Conservation (phyloP, 2,888 invertebrate species). For the Sussaba pulchella region DNA sequence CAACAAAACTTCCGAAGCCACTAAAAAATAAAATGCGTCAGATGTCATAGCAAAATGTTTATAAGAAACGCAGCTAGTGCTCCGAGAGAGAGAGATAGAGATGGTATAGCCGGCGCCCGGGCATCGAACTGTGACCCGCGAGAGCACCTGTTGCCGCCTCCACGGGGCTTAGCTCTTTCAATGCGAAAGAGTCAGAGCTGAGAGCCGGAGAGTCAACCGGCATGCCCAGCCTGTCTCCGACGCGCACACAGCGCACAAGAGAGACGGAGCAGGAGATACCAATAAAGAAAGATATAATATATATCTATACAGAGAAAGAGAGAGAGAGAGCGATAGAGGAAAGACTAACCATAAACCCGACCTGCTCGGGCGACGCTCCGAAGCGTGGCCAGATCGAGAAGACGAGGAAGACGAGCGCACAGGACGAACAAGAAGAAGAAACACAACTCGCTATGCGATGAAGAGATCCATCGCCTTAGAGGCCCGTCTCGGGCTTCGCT, state of each 20-base stretch:
- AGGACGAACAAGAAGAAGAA: constrained; percentile 45
- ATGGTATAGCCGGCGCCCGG: constrained; percentile 67
- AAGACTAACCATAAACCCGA: constrained; percentile 63
- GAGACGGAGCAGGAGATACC: background rate
- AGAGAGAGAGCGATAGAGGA: constrained; percentile 41
- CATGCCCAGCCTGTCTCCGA: constrained; percentile 60
- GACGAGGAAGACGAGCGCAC: constrained; percentile 26
- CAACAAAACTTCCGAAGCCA: too few relatives aligned
- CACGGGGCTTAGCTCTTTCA: constrained; percentile 74
- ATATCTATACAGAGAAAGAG: too few relatives aligned
- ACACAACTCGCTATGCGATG: constrained; percentile 62
- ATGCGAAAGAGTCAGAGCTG: constrained; percentile 66
- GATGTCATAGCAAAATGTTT: constrained; percentile 1
- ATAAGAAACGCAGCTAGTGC: constrained; percentile 16
- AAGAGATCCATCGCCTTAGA: constrained; percentile 64
- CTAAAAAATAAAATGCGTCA: too few relatives aligned
- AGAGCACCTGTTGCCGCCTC: constrained; percentile 81
- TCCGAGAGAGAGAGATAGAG: constrained; percentile 4
- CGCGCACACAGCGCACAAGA: too few relatives aligned
- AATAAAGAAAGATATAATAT: background rate
- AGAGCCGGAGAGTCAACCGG: constrained; percentile 45
- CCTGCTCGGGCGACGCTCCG: constrained; percentile 61
- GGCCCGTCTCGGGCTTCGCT: constrained; percentile 11
- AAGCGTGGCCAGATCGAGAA: constrained; percentile 64
- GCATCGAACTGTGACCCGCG: constrained; percentile 81